These are phyloP conservation scores for Otolemur crassicaudatus DNA, from an alignment of 2,797 vertebrate species.

Conservation along the genomic window DNA sequence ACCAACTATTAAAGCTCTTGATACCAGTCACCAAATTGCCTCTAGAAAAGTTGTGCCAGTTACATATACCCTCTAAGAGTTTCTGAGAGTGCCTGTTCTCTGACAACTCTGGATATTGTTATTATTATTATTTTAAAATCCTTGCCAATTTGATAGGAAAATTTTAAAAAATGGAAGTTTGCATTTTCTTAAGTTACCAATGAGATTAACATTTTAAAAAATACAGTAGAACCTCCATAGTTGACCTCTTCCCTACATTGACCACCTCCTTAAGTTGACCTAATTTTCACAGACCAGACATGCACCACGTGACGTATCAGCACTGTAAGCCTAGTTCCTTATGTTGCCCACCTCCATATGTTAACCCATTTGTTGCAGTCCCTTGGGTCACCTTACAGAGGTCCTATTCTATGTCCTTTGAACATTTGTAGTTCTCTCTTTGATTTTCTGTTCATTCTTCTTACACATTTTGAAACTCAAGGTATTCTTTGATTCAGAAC, in stretches of 20 bases:
- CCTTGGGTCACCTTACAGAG: too few relatives aligned
- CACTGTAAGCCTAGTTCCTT: too few relatives aligned
- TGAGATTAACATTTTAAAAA: conserved; percentile 15
- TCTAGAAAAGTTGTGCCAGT: not conserved
- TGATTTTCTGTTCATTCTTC: not conserved
- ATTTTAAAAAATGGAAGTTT: not conserved
- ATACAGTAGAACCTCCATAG: not conserved
- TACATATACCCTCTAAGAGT: not conserved
- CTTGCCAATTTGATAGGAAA: conserved; percentile 55
- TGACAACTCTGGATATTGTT: not conserved
- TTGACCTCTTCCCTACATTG: too few relatives aligned
- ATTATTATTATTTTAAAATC: conserved; percentile 14
- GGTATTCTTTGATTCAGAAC: not conserved
- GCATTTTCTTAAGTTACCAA: conserved; percentile 31
- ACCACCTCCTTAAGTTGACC: too few relatives aligned
- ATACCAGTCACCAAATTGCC: conserved; percentile 3
- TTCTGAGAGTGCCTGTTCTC: not conserved
- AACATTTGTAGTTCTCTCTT: conserved; percentile 6
- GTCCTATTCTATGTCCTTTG: not conserved
- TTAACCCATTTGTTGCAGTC: too few relatives aligned
- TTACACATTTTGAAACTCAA: conserved; percentile 27
- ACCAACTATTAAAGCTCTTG: conserved; percentile 9
- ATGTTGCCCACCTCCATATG: too few relatives aligned
- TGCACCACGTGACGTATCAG: too few relatives aligned
- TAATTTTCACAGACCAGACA: too few relatives aligned